These are phyloP conservation scores for Gymnocypris eckloni DNA, from an alignment of 2,797 vertebrate genomes.

Conservation along the genomic window DNA sequence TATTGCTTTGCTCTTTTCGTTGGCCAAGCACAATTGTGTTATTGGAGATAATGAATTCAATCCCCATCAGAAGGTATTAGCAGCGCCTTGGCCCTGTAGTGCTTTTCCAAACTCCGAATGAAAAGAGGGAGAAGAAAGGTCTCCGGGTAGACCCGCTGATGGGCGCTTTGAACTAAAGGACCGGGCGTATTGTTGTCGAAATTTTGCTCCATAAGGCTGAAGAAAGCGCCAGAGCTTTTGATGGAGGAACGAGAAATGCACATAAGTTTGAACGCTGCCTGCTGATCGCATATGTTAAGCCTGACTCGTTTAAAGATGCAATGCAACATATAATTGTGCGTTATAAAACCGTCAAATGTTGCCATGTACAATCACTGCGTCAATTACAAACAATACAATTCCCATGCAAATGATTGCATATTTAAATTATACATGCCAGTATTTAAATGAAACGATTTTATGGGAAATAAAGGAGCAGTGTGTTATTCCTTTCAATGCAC, in stretches of 20 bases:
- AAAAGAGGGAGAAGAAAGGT: slow-evolving; percentile 86
- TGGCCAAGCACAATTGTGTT: slow-evolving; percentile 94
- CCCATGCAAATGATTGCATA: neutral
- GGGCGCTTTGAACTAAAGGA: slow-evolving; percentile 88
- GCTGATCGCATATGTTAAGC: slow-evolving; percentile 84
- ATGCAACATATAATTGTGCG: neutral
- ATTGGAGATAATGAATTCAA: slow-evolving; percentile 99
- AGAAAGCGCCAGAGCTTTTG: slow-evolving; percentile 86
- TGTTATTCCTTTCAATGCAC: neutral
- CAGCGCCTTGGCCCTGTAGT: slow-evolving; percentile 86
- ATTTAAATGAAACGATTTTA: neutral
- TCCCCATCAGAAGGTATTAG: slow-evolving; percentile 98
- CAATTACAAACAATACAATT: slow-evolving; percentile 4
- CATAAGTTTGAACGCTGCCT: slow-evolving; percentile 76
- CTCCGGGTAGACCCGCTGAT: slow-evolving; percentile 83
- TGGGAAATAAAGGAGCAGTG: neutral
- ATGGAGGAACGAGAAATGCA: slow-evolving; percentile 83
- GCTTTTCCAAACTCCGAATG: slow-evolving; percentile 84
- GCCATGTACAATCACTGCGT: neutral
- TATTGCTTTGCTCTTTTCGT: slow-evolving; percentile 98
- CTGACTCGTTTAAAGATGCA: slow-evolving; percentile 65
- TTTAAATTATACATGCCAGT: neutral
- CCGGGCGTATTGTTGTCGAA: slow-evolving; percentile 83
- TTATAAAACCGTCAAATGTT: neutral
- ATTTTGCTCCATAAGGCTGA: slow-evolving; percentile 89